Conservation (phyloP, 2,113 vertebrate species). For the Xenopus borealis region DNA sequence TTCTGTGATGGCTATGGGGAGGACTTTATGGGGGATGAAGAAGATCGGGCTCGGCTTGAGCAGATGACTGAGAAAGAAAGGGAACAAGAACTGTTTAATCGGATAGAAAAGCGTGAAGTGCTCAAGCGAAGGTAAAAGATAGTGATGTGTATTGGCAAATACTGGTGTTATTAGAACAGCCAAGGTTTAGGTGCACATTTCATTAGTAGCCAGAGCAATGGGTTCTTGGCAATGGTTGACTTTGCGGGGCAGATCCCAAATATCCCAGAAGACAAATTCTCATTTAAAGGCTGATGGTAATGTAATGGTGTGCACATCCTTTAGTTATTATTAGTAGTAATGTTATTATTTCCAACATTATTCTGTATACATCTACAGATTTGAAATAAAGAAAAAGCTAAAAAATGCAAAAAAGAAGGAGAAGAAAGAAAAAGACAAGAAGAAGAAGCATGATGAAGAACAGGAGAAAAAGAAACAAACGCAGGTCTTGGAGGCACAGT, state of each 20-base stretch:
- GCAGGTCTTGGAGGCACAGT: constrained; percentile 92
- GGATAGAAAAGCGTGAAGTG: constrained; percentile 97
- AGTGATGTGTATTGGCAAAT: not conserved
- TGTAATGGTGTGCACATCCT: too few species aligned
- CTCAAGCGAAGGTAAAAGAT: constrained; percentile 87
- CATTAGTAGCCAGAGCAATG: too few species aligned
- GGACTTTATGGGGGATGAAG: constrained; percentile 96
- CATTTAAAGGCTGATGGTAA: too few species aligned
- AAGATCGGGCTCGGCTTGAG: constrained; percentile 90
- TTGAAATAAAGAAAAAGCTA: constrained; percentile 98
- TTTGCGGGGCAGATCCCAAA: too few species aligned
- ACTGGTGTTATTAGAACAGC: not conserved
- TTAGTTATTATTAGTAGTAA: too few species aligned
- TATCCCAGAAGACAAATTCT: too few species aligned
- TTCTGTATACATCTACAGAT: constrained; percentile 62
- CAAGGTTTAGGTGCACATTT: too few species aligned
- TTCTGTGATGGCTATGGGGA: constrained; percentile 96
- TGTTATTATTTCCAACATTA: too few species aligned
- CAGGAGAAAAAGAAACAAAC: constrained; percentile 94
- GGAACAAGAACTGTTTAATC: constrained; percentile 95
- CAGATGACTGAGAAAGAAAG: constrained; percentile 98
- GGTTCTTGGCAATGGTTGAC: too few species aligned
- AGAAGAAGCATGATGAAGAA: constrained; percentile 95
- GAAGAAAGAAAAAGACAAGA: constrained; percentile 95
- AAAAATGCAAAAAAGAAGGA: constrained; percentile 98